Evolutionary conservation across 2,113 vertebrate species (phyloP), one percentile per base, ranked within the genome.

Genomic region (Vidua macroura): DNA sequence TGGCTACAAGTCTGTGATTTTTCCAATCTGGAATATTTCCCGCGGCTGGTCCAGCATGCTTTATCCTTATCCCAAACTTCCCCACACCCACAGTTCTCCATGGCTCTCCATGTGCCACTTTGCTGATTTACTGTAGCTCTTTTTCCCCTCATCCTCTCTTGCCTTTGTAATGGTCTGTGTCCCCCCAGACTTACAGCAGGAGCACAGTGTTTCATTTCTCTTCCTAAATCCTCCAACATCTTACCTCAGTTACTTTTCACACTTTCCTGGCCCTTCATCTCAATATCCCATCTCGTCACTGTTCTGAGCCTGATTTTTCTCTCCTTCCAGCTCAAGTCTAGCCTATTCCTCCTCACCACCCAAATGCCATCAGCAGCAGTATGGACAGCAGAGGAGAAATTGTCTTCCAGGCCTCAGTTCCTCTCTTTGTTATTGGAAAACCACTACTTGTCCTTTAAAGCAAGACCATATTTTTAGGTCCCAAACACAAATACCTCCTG

Each of bases 71-170:
- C n/a, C 30, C 35, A 70, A 33, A 30, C 10, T 27, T 69, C 9
- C 24, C 10, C 31, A 9, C 1, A 2, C 17, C 44, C 3, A 0
- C 28, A 58, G 27, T 43, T 77, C 15, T 62, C 51, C 49, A 27
- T 70, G 72, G 69, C 19, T 84, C 24, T 70, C 11, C 15, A 22
- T 19, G 43, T 24, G 25, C 27, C 30, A 4, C 17, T 67, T 77
- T 24, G 37, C 55, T 37, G 24, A 31, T 69, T 55, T 79, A n/a
- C 48, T 58, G 8, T n/a, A 76, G 44, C 15, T 52, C 23, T 75
- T 63, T 49, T 28, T 4, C 11, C 33, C 7, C 15, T 6, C 27
- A 11, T 62, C n/a, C 9, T 85, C 30, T 94, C 35, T 82, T 90
- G 15, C 15, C 4, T 62, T 83, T 39, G 17, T 31, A 49, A 39